phyloP scores from a whole-genome alignment of 1,140 invertebrate genomes.

The Papilio xuthus region DNA sequence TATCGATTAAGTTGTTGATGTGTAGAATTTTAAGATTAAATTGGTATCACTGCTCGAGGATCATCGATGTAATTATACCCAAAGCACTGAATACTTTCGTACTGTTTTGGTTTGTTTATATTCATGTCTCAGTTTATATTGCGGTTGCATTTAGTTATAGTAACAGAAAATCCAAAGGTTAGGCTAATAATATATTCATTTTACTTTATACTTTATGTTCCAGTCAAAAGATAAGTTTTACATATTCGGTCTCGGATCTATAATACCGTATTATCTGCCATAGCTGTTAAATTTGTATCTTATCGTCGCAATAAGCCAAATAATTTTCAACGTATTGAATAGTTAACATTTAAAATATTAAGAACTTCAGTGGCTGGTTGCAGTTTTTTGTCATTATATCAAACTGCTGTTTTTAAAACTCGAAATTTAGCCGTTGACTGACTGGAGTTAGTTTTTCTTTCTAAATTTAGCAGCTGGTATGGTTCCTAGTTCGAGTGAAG shows the following conservation, averaged over 20 bases:
- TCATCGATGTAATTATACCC: constrained; percentile 71
- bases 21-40: constrained; percentile 57
- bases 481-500: constrained; percentile 82
- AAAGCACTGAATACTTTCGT: constrained; percentile 79
- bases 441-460: constrained; percentile 68
- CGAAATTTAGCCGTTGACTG: constrained; percentile 59
- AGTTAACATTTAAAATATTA: constrained; percentile 14
- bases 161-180: constrained; percentile 81
- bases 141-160: constrained; percentile 81
- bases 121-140: constrained; percentile 63
- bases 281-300: constrained; percentile 35
- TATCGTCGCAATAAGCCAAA: constrained; percentile 28
- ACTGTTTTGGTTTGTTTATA: constrained; percentile 71
- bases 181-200: constrained; percentile 73
- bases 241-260: constrained; percentile 48
- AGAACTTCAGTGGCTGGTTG: constrained; percentile 6
- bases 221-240: constrained; percentile 55
- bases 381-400: constrained; percentile 32
- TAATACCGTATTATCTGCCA: constrained; percentile 36
- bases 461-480: constrained; percentile 82
- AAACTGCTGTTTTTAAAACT: constrained; percentile 34
- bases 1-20: constrained; percentile 52
- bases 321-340: constrained; percentile 29
- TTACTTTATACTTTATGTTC: constrained; percentile 63
- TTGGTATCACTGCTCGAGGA: constrained; percentile 68